Evolutionary conservation across 2,797 vertebrate species (phyloP), one percentile per base, ranked within the genome.

Genomic region (Neostethus bicornis): DNA sequence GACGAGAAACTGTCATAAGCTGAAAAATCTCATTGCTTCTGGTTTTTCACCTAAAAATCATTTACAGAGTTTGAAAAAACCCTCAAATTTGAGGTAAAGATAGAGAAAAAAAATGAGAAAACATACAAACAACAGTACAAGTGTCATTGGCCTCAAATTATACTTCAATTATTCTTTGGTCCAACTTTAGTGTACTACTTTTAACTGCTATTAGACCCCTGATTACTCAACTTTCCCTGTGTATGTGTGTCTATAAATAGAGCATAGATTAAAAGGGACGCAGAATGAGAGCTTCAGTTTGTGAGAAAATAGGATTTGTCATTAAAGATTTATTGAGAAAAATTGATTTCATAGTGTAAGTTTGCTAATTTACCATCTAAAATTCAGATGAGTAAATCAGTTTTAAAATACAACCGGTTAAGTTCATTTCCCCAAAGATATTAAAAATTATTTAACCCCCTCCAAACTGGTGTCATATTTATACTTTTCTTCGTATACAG

Each of bases 1-100:
- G 63, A 61, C 35, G 21, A 11, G 21, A 64, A 63, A 21, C 56
- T 55, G 50, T 56, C 69, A 63, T 73, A 47, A 24, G 63, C 53
- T 64, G 47, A 50, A 44, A 76, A 62, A 21, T 23, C 37, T 50
- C 58, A 65, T 53, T 29, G 43, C 43, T 49, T 56, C 51, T 31
- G 45, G 58, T 63, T 70, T 42, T 52, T 38, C 44, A n/a, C 21
- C 39, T 17, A 20, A 32, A 53, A 45, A n/a, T 23, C 43, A 60
- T 47, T 37, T 64, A 38, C 39, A 12, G n/a, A 50, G 13, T n/a
- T 39, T 29, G 50, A 41, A 28, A 70, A 62, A 66, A 17, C 5
- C 21, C 61, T 0, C 3, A 44, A 35, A 21, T 49, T 7, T 8
- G 2, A 16, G 20, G 47, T 45, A 21, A 59, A 20, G n/a, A 24